These are phyloP conservation scores for Phyllotreta striolata DNA, from an alignment of 2,888 invertebrate species.

Conservation along the genomic window DNA sequence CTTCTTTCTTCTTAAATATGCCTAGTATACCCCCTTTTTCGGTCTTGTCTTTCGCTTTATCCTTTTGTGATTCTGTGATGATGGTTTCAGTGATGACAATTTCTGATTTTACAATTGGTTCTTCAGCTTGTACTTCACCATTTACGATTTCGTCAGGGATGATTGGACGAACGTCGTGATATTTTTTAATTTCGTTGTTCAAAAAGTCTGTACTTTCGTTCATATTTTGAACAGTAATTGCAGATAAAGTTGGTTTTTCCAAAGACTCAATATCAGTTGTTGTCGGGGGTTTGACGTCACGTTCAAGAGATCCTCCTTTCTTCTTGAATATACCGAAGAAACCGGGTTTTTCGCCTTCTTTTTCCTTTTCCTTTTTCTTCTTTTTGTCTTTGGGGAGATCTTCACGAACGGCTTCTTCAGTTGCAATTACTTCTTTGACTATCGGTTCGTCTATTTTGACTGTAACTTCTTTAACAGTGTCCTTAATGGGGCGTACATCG, in stretches of 20 bases:
- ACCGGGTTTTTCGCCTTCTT: constrained; percentile 33
- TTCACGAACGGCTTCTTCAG: neutral
- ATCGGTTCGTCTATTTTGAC: neutral
- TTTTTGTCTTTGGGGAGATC: neutral
- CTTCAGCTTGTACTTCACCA: too few species aligned
- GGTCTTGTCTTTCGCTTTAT: constrained; percentile 35
- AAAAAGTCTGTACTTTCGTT: constrained; percentile 42
- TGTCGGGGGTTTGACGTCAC: neutral
- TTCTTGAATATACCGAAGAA: constrained; percentile 36
- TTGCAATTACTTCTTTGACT: neutral
- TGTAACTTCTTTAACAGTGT: neutral
- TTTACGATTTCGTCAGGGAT: neutral
- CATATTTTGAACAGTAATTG: constrained; percentile 2
- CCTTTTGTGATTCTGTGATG: constrained; percentile 26
- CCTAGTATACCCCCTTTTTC: constrained; percentile 1
- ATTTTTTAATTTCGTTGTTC: constrained; percentile 26
- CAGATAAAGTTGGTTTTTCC: too few species aligned
- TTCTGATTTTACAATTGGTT: too few species aligned
- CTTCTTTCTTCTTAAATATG: constrained; percentile 6
- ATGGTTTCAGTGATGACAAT: constrained; percentile 10
- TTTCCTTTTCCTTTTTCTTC: constrained; percentile 28
- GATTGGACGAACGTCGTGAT: constrained; percentile 41
- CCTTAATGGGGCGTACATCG: constrained; percentile 33
- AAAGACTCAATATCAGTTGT: neutral
- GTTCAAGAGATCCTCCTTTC: constrained; percentile 20